Evolutionary conservation across 2,113 vertebrate species (phyloP).

Genomic region (Eleginops maclovinus): DNA sequence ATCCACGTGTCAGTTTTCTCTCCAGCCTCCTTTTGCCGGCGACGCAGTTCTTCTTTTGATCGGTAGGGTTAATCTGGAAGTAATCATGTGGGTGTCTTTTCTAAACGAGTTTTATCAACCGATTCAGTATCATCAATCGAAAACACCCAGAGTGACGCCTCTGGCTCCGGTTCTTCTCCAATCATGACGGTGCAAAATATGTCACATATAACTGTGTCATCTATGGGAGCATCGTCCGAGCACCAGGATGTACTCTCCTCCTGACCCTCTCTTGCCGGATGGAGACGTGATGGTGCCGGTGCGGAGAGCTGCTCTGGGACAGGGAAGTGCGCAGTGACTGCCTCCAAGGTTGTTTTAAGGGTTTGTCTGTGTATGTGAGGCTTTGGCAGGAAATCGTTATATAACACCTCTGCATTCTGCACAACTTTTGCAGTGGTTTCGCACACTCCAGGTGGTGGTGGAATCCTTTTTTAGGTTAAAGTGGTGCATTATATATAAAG

Average conservation of each 20-base stretch:
- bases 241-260: conserved; percentile 17
- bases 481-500: too few relatives aligned
- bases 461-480: background rate
- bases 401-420: conserved; percentile 36
- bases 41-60: conserved; percentile 75
- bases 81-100: conserved; percentile 11
- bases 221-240: conserved; percentile 15
- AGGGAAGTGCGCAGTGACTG: conserved; percentile 32
- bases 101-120: background rate
- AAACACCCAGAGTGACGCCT: conserved; percentile 8
- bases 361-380: background rate
- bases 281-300: conserved; percentile 1
- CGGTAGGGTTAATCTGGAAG: conserved; percentile 74
- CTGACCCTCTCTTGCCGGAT: conserved; percentile 24
- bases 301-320: conserved; percentile 10
- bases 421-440: conserved; percentile 23
- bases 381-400: conserved; percentile 19
- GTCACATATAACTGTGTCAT: background rate
- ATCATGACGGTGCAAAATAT: conserved; percentile 63
- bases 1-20: conserved; percentile 87
- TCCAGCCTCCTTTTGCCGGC: conserved; percentile 42
- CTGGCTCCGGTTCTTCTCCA: conserved; percentile 3
- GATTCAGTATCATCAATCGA: background rate
- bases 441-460: background rate
- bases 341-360: background rate